These are phyloP conservation scores for Sitta carolinensis DNA, from an alignment of 2,797 vertebrate genomes.

Conservation along the genomic window DNA sequence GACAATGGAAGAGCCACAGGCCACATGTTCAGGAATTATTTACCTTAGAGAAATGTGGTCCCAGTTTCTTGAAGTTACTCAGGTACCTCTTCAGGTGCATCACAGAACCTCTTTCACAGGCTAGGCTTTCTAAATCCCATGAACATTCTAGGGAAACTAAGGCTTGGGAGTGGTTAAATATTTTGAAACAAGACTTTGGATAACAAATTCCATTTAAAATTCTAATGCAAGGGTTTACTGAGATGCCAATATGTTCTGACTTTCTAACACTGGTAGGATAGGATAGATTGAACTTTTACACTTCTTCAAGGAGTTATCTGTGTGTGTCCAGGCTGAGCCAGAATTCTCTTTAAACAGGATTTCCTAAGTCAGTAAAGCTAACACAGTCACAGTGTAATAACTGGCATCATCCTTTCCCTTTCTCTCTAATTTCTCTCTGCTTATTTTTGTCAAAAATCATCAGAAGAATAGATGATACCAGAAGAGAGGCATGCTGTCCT, in stretches of 20 bases:
- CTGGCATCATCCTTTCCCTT: neutral
- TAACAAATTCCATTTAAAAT: neutral
- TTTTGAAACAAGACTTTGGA: neutral
- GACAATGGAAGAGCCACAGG: neutral
- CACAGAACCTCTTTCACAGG: neutral
- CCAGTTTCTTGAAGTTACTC: neutral
- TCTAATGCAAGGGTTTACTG: neutral
- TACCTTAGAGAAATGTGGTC: neutral
- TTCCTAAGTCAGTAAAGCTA: neutral
- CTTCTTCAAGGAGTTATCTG: neutral
- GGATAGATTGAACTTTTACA: neutral
- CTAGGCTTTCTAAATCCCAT: neutral
- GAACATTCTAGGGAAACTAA: neutral
- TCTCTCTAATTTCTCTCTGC: neutral
- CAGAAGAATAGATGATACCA: neutral
- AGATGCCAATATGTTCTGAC: neutral
- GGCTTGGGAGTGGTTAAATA: neutral
- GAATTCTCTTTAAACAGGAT: neutral
- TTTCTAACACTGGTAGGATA: neutral
- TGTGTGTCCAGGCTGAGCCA: neutral
- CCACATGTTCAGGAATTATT: neutral
- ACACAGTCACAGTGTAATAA: neutral
- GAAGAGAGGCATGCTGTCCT: neutral
- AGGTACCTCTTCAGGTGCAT: neutral
- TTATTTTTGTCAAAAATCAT: neutral